Conservation (phyloP, 2,888 invertebrate genomes). For the Ashinkailepas kermadecensis region DNA sequence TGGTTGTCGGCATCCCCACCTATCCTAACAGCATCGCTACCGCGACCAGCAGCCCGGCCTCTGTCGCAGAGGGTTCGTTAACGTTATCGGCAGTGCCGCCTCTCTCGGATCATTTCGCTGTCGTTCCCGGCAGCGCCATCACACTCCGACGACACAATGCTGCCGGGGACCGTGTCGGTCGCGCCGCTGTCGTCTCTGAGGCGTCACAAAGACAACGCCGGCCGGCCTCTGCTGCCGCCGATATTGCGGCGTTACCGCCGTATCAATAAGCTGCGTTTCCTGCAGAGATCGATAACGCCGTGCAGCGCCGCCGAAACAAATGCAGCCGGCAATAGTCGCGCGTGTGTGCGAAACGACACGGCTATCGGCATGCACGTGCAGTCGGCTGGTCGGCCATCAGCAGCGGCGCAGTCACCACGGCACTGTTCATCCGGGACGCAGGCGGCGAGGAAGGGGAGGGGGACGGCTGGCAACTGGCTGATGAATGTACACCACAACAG, state of each 20-base stretch:
- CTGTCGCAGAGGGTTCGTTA: too few relatives aligned
- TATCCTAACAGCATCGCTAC: too few relatives aligned
- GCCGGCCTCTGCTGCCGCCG: background rate
- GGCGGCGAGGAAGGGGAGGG: background rate
- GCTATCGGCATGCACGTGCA: slow-evolving; percentile 1
- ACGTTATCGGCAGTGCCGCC: too few relatives aligned
- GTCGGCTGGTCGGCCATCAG: background rate
- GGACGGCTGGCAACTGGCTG: background rate
- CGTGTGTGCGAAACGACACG: background rate
- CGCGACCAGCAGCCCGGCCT: too few relatives aligned
- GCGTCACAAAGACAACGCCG: background rate
- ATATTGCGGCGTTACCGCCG: background rate
- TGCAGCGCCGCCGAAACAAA: background rate
- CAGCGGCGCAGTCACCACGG: too few relatives aligned
- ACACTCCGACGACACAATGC: too few relatives aligned
- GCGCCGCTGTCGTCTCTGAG: background rate
- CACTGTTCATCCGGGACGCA: background rate
- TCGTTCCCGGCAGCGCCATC: too few relatives aligned
- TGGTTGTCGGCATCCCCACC: too few relatives aligned
- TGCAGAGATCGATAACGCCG: background rate
- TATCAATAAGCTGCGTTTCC: background rate
- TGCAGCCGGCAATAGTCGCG: background rate
- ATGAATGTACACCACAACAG: background rate
- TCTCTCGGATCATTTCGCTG: too few relatives aligned
- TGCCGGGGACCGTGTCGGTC: too few relatives aligned